A percentile compares a stretch with the other conserved stretches of the same genome.
Conservation (phyloP, 2,888 invertebrate species). For the Phyllotreta cruciferae region DNA sequence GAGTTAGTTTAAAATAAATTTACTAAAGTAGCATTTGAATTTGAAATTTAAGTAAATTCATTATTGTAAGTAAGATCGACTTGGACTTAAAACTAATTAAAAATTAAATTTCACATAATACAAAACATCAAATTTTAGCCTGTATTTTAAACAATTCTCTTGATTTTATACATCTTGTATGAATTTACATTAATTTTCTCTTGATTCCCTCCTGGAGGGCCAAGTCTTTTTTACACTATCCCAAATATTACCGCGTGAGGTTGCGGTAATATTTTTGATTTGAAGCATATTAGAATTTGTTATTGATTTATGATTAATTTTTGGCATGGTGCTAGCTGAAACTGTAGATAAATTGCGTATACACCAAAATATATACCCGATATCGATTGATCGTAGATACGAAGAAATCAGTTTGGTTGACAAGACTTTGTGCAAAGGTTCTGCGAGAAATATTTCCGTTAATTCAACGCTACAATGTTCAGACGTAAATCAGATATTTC, state of each 20-base stretch:
- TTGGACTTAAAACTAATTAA: background rate
- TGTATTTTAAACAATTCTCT: too few relatives aligned
- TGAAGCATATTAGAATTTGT: conserved; percentile 16
- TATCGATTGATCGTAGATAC: background rate
- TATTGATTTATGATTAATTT: conserved; percentile 17
- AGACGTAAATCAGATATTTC: background rate
- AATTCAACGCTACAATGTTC: too few relatives aligned
- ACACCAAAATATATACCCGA: background rate
- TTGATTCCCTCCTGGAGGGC: background rate
- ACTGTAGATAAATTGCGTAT: conserved; percentile 17
- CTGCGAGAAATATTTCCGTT: too few relatives aligned
- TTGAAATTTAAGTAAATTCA: conserved; percentile 56
- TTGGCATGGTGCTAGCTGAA: conserved; percentile 28
- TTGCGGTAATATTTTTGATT: conserved; percentile 24
- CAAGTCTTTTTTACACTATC: conserved; percentile 15
- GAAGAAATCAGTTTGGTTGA: too few relatives aligned
- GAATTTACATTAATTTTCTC: too few relatives aligned
- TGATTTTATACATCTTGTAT: too few relatives aligned
- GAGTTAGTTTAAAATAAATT: conserved; percentile 47
- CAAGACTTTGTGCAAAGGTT: too few relatives aligned
- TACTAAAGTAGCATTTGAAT: conserved; percentile 57
- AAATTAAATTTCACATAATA: too few relatives aligned
- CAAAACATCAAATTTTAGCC: too few relatives aligned
- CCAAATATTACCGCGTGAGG: conserved; percentile 18
- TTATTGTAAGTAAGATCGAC: conserved; percentile 13